Evolutionary conservation across 2,888 invertebrate species (phyloP).

Genomic region (Andrena hattorfiana): DNA sequence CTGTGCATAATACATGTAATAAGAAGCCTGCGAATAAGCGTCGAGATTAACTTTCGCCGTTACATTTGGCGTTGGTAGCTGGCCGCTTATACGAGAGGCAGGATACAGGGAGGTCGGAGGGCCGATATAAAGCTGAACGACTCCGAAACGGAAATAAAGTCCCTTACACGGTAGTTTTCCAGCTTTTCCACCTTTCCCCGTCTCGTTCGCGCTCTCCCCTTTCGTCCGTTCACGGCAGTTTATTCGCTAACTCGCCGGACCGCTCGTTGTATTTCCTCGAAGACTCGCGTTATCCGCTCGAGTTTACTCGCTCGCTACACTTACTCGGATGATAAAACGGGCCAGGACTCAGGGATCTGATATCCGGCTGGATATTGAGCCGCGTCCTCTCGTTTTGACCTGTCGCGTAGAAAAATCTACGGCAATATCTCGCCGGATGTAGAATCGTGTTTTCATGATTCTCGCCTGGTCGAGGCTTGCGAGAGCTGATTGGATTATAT

Average conservation of each 20-base stretch:
- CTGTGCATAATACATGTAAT: slow-evolving; percentile 9
- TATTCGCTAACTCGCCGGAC: slow-evolving; percentile 36
- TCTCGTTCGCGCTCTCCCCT: background rate
- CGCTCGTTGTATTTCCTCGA: slow-evolving; percentile 64
- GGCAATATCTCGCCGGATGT: slow-evolving; percentile 22
- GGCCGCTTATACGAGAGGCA: slow-evolving; percentile 3
- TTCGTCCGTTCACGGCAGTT: background rate
- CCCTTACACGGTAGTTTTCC: slow-evolving; percentile 39
- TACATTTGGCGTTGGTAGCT: slow-evolving; percentile 19
- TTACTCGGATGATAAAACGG: slow-evolving; percentile 69
- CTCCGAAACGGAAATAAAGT: slow-evolving; percentile 58
- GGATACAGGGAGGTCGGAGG: slow-evolving; percentile 20
- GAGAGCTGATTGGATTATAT: slow-evolving; percentile 21
- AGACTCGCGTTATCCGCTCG: slow-evolving; percentile 67
- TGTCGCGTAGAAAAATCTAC: slow-evolving; percentile 41
- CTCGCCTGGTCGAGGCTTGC: background rate
- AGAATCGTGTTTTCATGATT: slow-evolving; percentile 41
- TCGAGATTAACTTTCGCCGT: slow-evolving; percentile 74
- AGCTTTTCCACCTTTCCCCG: slow-evolving; percentile 7
- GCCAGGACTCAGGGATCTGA: slow-evolving; percentile 60
- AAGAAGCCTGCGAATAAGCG: slow-evolving; percentile 73
- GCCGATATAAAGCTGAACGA: slow-evolving; percentile 65
- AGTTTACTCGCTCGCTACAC: slow-evolving; percentile 62
- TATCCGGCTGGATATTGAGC: slow-evolving; percentile 67
- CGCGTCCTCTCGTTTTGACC: slow-evolving; percentile 46